These are phyloP conservation scores for Glyptemys insculpta DNA, from an alignment of 2,797 vertebrate species.

Conservation along the genomic window DNA sequence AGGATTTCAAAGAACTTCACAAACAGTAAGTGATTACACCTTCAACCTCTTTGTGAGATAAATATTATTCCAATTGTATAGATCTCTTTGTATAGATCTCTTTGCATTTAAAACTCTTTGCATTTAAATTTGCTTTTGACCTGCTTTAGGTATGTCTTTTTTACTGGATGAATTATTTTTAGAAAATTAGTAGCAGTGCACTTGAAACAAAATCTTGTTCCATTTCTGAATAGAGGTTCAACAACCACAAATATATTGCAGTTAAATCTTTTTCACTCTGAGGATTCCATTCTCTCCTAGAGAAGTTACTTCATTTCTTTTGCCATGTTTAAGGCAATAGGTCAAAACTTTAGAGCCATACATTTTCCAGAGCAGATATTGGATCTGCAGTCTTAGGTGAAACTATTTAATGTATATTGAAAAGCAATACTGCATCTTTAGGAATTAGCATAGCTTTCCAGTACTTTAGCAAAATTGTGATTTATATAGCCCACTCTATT, in stretches of 20 bases:
- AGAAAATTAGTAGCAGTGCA: neutral
- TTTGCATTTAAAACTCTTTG: neutral
- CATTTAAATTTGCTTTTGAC: neutral
- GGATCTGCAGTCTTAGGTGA: neutral
- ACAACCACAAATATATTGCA: rapidly evolving
- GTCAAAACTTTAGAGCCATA: neutral
- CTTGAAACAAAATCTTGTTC: neutral
- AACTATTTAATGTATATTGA: neutral
- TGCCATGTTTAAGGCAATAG: neutral
- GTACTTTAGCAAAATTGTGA: constrained; percentile 37
- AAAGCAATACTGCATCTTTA: neutral
- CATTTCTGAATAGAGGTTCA: neutral
- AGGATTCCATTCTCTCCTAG: neutral
- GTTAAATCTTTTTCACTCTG: neutral
- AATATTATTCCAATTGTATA: neutral
- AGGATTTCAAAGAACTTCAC: neutral
- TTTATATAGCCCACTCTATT: neutral
- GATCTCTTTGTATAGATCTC: too few relatives aligned
- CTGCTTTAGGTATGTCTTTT: neutral
- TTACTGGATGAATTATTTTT: neutral
- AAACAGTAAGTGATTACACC: neutral
- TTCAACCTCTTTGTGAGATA: neutral
- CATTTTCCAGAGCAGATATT: neutral
- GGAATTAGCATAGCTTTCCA: neutral
- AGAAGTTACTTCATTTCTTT: neutral